Conservation (phyloP, 1,140 invertebrate species). For the Habropoda laboriosa region DNA sequence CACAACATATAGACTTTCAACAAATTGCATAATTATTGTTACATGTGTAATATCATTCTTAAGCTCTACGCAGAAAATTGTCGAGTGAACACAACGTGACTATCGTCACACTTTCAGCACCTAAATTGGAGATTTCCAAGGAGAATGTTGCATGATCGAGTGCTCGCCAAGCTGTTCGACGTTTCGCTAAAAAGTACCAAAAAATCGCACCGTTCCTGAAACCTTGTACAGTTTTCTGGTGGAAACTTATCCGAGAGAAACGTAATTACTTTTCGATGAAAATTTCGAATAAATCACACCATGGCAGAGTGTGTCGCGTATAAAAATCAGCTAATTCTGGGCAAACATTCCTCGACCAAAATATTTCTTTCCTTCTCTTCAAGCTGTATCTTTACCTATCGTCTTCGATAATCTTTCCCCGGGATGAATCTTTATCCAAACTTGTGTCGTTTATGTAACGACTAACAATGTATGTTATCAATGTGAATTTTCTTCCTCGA, state of each 20-base stretch:
- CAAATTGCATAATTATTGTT: slow-evolving; percentile 42
- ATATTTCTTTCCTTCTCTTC: background rate
- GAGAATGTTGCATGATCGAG: slow-evolving; percentile 27
- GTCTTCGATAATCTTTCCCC: no score
- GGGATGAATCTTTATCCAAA: no score
- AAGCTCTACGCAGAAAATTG: slow-evolving; percentile 48
- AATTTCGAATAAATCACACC: background rate
- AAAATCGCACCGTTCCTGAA: slow-evolving; percentile 17
- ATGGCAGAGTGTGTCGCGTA: background rate
- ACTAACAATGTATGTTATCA: background rate
- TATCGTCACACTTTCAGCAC: slow-evolving; percentile 25
- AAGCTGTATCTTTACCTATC: background rate
- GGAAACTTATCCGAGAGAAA: background rate
- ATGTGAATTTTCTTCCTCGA: background rate
- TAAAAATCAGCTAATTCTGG: rapidly evolving
- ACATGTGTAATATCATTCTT: slow-evolving; percentile 36
- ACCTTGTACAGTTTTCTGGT: background rate
- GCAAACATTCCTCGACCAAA: background rate
- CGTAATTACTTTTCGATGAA: background rate
- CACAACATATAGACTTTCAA: slow-evolving; percentile 29
- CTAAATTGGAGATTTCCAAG: slow-evolving; percentile 24
- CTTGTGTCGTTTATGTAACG: no score
- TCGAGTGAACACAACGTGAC: slow-evolving; percentile 49
- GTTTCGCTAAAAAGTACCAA: slow-evolving; percentile 32
- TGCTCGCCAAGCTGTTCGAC: slow-evolving; percentile 14